Evolutionary conservation across 1,140 invertebrate genomes (phyloP), one percentile per base, ranked within the genome.

Genomic region (Zophobas morio): DNA sequence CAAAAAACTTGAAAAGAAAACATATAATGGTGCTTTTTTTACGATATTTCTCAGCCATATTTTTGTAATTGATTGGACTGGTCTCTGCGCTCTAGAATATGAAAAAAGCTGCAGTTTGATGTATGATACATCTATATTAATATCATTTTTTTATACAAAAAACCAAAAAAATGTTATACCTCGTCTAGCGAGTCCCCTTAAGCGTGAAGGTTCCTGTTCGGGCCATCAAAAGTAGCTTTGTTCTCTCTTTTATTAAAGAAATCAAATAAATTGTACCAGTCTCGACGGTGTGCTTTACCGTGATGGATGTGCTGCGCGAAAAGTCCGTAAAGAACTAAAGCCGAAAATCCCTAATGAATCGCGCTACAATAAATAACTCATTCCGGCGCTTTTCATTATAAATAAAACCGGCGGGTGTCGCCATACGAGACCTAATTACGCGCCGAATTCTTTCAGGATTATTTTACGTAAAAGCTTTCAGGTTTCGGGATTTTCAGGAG

Each of bases 311-410:
- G 57, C 8, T 39, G 60, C 42, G 33, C 60, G 39, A 42, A 66
- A 57, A 57, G 54, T 57, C 54, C 8, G 54, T 57, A 35, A 57
- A 66, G 39, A 42, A 66, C 8, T 66, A 66, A 66, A 46, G 39
- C 60, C 33, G 39, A 66, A 66, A 66, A 66, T 66, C 60, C 60
- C 60, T 46, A 66, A 66, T 66, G 60, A 66, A 66, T 60, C 60
- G 60, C 20, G 20, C 20, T 42, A 66, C 60, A 66, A 66, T 46
- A 66, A 66, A 66, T 66, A 66, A 66, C 60, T 66, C 60, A 66
- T 66, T 57, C 60, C 32, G 20, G 20, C n/a, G 60, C 39, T 6
- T 42, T 66, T 63, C 57, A 6, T 63, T 42, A 66, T 66, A 66
- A 66, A 66, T 66, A 66, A 66, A 46, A 8, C 37, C 6, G 39